phyloP scores from a whole-genome alignment of 2,113 vertebrate species.

The Gobio gobio region DNA sequence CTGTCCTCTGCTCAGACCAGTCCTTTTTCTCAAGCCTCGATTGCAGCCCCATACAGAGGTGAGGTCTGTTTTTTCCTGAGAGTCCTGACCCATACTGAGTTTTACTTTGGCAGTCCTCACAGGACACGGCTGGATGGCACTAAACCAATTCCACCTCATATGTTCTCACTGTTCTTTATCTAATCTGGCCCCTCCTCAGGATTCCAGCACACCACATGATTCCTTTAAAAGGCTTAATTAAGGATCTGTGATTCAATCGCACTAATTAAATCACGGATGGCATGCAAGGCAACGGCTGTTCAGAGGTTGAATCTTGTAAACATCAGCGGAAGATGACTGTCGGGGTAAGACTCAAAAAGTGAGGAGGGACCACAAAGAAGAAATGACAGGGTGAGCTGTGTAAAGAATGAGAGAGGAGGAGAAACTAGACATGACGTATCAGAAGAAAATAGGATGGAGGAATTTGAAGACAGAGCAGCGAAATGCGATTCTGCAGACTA shows the following conservation, averaged over 20 bases:
- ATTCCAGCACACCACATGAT: conserved; percentile 72
- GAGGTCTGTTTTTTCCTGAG: conserved; percentile 55
- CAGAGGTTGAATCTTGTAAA: conserved; percentile 48
- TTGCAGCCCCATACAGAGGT: conserved; percentile 44
- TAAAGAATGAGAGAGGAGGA: conserved; percentile 52
- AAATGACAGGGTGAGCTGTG: conserved; percentile 59
- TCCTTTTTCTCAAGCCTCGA: not conserved
- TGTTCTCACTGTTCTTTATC: conserved; percentile 77
- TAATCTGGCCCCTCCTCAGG: conserved; percentile 74
- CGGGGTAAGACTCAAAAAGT: conserved; percentile 19
- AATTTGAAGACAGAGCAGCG: not conserved
- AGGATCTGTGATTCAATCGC: conserved; percentile 79
- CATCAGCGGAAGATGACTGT: conserved; percentile 30
- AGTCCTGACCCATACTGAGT: conserved; percentile 67
- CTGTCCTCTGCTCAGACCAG: not conserved
- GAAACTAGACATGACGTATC: conserved; percentile 52
- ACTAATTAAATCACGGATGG: conserved; percentile 73
- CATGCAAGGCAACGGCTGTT: conserved; percentile 56
- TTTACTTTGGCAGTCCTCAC: conserved; percentile 49
- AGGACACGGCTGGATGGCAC: conserved; percentile 68
- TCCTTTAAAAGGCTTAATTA: conserved; percentile 80
- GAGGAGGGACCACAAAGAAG: conserved; percentile 52
- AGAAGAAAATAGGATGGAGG: conserved; percentile 2
- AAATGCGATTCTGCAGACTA: conserved; percentile 14
- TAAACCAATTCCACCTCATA: conserved; percentile 79